phyloP scores from a whole-genome alignment of 2,113 vertebrate species.

The Pangasianodon gigas region DNA sequence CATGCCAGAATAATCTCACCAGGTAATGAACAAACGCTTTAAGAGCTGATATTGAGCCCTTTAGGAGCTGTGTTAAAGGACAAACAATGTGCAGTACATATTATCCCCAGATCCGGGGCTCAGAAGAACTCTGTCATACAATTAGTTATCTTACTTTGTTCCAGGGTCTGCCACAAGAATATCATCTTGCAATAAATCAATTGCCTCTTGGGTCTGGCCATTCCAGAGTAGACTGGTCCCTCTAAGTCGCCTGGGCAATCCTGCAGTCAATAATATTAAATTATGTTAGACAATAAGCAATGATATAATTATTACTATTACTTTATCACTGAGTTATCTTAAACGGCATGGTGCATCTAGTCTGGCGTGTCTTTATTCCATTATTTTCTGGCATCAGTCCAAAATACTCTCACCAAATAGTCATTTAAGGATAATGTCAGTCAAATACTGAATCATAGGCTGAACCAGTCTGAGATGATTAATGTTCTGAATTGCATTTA shows the following conservation, averaged over 20 bases:
- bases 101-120: conserved; percentile 1
- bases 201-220: conserved; percentile 79
- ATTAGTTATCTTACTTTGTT: conserved; percentile 76
- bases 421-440: conserved; percentile 4
- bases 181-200: conserved; percentile 82
- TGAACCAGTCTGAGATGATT: neutral
- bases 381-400: conserved; percentile 2
- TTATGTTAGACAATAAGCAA: neutral
- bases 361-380: conserved; percentile 4
- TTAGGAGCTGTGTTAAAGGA: neutral
- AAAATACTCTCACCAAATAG: conserved; percentile 11
- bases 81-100: neutral
- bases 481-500: neutral
- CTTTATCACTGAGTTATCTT: neutral
- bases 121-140: neutral
- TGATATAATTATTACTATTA: neutral
- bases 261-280: conserved; percentile 60
- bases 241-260: conserved; percentile 82
- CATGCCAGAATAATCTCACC: neutral
- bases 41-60: neutral
- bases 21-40: neutral
- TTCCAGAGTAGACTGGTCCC: conserved; percentile 86
- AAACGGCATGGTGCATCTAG: neutral
- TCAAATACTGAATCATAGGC: conserved; percentile 8
- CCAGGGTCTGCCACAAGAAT: conserved; percentile 86